Evolutionary conservation across 92 coral and sea anemone species (phyloP).

Genomic region (Nematostella vectensis): DNA sequence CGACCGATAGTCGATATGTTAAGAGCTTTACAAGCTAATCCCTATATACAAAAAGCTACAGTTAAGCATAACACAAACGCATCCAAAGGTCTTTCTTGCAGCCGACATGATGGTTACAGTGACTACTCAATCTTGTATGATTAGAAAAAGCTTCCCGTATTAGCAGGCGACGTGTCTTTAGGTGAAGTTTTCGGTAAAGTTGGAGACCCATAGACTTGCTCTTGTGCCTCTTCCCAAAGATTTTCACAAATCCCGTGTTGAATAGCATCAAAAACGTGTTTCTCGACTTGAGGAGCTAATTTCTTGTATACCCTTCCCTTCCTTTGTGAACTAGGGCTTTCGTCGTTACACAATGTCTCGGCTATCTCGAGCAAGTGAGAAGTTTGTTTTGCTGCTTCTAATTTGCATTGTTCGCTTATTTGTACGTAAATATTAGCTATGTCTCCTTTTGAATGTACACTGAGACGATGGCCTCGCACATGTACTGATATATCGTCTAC

Average conservation of each 20-base stretch:
- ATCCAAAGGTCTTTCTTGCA: too few relatives aligned
- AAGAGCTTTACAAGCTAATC: too few relatives aligned
- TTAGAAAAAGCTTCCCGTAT: too few relatives aligned
- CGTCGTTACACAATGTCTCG: constrained; percentile 42
- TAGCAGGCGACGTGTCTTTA: too few relatives aligned
- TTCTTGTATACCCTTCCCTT: constrained; percentile 67
- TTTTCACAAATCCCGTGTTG: constrained; percentile 58
- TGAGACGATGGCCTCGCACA: background rate
- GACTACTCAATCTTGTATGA: too few relatives aligned
- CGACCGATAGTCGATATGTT: too few relatives aligned
- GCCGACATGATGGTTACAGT: too few relatives aligned
- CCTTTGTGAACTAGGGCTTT: constrained; percentile 46
- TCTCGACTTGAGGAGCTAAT: constrained; percentile 69
- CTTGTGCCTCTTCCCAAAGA: constrained; percentile 64
- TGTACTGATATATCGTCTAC: background rate
- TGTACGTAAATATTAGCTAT: constrained; percentile 8
- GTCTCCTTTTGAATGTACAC: background rate
- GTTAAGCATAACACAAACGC: too few relatives aligned
- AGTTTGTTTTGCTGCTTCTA: constrained; percentile 62
- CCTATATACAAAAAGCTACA: too few relatives aligned
- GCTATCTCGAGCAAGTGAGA: constrained; percentile 44
- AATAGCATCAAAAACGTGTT: constrained; percentile 56
- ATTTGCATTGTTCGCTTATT: constrained; percentile 39
- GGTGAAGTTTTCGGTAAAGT: background rate
- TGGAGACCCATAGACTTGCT: constrained; percentile 60